Base-by-base conservation (phyloP, 2,797 vertebrate species). In the Psittacula echo region DNA sequence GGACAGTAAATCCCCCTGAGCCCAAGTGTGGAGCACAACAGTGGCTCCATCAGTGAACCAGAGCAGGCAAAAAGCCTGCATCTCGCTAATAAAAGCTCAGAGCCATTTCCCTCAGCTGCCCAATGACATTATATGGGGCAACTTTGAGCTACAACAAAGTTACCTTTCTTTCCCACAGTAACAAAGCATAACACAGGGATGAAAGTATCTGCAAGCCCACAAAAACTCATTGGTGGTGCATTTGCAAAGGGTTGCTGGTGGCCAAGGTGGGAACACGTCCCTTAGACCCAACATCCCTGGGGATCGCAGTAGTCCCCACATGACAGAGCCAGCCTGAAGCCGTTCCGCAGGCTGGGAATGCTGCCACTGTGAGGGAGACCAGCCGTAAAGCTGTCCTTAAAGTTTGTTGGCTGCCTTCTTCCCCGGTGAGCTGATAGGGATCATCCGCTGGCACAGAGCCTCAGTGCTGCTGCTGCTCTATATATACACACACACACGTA, bases 341-440 rank as follows among this genome's bases (percentile, higher is more conserved):
- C 54, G 13, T 13, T 29, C 50, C 2, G 48, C 15, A 1, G 21
- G 51, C 73, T 56, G 23, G 56, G 34, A 60, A 37, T 26, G 23
- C 34, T 60, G 58, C 34, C 58, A 4, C 34, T 26, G 15, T 26
- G 34, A 37, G 16, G 87, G 32, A 90, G 23, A 32, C 42, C 0
- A 5, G 86, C 67, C 87, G 89, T 34, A 80, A 95, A 96, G 93
- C 27, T 37, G 72, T 61, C 86, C 78, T 85, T 67, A 83, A 88
- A 97, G 91, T 97, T 93, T 68, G 45, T 13, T 32, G 86, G 54
- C 79, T 86, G 45, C 27, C 45, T 66, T 71, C 39, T 50, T 30
- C 68, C 80, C 83, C 12, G 1, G 84, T 19, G 48, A 62, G 66
- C 53, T 3, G 47, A 89, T 30, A 68, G 93, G 71, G 64, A 91